Evolutionary conservation across 92 coral and sea anemone genomes (phyloP), one percentile per base, ranked within the genome.

Genomic region (Palythoa heliodiscus): DNA sequence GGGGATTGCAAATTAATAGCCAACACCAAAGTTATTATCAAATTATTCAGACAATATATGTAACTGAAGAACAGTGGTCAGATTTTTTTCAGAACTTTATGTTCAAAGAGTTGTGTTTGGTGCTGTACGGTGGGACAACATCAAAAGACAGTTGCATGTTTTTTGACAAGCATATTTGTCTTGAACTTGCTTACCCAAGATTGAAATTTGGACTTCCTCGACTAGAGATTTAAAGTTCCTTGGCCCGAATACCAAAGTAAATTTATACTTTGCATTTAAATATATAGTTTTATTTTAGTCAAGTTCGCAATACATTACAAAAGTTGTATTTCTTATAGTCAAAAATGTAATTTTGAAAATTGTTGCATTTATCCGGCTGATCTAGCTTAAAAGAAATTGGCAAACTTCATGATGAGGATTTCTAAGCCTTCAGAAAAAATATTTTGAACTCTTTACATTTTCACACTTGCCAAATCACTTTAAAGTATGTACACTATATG

Each of bases 171-270:
- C 80, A 78, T 72, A 81, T 88, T 84, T 89, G 76, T 7, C 91
- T 89, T 14, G 89, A 88, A 88, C 70, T 88, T 67, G 76, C 92
- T 47, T 90, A 90, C 64, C 92, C 92, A 12, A 71, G 84, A 40
- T 55, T 90, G 9, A 87, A 82, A 76, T 90, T 57, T 63, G 92
- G 90, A 64, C 63, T 87, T 40, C 38, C 87, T 29, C 83, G 87
- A 75, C n/a, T 72, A 43, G 50, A 43, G 3, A 43, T 43, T 43
- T 43, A 43, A 43, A 43, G 50, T 43, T 43, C 6, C 50, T 43
- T 43, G 50, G 7, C 50, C 9, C 9, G 50, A 43, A 43, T 5
- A 43, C 50, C 50, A 3, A 43, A 43, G 6, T 13, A 70, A 77
- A 53, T 58, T 29, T 0, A 29, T 29, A 29, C 1, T 29, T 29